These are phyloP conservation scores for Halcyon badia DNA, from an alignment of 2,797 vertebrate genomes.

Conservation along the genomic window DNA sequence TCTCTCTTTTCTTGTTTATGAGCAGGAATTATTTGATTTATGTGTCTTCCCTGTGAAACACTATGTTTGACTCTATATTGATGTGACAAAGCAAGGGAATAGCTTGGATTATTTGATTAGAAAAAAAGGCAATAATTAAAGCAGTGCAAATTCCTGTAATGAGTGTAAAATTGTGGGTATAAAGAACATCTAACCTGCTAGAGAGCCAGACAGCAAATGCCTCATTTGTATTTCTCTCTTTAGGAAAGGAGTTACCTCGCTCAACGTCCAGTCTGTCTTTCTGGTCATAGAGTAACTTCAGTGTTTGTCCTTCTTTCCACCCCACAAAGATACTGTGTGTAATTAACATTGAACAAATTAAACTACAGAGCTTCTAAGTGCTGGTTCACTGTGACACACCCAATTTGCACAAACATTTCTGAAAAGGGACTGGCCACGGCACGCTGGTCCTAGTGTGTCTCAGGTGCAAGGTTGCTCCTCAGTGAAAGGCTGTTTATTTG, in stretches of 20 bases:
- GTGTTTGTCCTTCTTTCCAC: not conserved
- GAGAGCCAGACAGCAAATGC: not conserved
- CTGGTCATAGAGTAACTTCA: not conserved
- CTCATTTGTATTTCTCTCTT: not conserved
- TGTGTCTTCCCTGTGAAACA: not conserved
- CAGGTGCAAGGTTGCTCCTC: not conserved
- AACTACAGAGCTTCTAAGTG: not conserved
- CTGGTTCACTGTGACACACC: not conserved
- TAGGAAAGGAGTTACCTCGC: not conserved
- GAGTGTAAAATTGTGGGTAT: not conserved
- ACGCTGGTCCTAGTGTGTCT: not conserved
- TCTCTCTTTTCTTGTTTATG: not conserved
- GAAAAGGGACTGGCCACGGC: not conserved
- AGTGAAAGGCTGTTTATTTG: not conserved
- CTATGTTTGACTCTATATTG: not conserved
- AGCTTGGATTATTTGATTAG: not conserved
- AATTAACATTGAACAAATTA: not conserved
- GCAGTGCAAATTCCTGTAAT: not conserved
- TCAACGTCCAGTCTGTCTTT: not conserved
- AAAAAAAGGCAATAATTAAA: not conserved
- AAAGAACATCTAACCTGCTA: not conserved
- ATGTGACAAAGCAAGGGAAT: not conserved
- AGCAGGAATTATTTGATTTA: not conserved
- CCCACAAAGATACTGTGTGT: not conserved
- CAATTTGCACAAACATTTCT: not conserved